phyloP scores from a whole-genome alignment of 2,888 invertebrate species.

The Cephus pulcher region DNA sequence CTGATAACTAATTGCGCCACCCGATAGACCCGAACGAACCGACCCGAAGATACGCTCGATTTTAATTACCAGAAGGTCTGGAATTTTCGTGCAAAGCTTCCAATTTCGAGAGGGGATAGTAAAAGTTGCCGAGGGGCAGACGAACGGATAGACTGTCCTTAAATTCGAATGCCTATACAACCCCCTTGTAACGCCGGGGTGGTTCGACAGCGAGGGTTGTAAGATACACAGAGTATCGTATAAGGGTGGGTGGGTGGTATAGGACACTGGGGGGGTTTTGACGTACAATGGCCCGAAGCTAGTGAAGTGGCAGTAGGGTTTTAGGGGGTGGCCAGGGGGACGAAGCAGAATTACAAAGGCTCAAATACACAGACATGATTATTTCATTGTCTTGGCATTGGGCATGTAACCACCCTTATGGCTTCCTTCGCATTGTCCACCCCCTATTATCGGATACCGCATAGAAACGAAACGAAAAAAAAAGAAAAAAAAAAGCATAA shows the following conservation, averaged over 20 bases:
- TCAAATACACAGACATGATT: conserved; percentile 2
- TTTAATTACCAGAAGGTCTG: neutral
- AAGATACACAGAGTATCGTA: conserved; percentile 18
- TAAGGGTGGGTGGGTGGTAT: conserved; percentile 10
- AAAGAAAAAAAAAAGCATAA: too few relatives aligned
- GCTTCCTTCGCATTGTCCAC: neutral
- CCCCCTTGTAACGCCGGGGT: conserved; percentile 32
- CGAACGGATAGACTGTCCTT: neutral
- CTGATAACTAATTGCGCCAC: neutral
- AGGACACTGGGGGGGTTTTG: neutral
- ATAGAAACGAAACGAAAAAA: too few relatives aligned
- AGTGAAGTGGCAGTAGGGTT: conserved; percentile 25
- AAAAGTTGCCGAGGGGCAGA: neutral
- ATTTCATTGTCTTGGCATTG: conserved; percentile 1
- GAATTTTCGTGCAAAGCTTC: neutral
- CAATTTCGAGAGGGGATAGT: neutral
- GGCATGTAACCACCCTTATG: neutral
- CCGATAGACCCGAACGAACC: neutral
- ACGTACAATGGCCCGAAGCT: conserved; percentile 25
- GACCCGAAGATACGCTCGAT: neutral
- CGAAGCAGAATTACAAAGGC: neutral
- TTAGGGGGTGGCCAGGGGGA: conserved; percentile 3
- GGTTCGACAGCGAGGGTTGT: conserved; percentile 24
- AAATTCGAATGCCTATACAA: conserved; percentile 16
- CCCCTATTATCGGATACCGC: neutral